phyloP scores from a whole-genome alignment of 2,888 invertebrate species.

The Caenorhabditis zanzibari region DNA sequence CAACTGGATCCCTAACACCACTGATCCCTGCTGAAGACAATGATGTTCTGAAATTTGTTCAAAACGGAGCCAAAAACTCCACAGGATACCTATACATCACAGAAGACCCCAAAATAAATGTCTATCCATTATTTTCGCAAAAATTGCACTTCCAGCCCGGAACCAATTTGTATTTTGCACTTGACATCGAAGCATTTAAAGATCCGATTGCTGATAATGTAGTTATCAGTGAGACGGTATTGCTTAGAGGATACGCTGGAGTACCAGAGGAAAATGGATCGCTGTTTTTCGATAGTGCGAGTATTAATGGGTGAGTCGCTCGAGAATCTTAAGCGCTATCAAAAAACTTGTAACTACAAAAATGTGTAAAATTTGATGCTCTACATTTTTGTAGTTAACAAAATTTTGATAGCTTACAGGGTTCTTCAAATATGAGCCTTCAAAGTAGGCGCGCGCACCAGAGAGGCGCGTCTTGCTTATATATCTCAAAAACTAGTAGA shows the following conservation, averaged over 20 bases:
- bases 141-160: neutral
- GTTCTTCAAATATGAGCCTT: too few relatives aligned
- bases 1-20: conserved; percentile 15
- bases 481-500: too few relatives aligned
- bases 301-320: neutral
- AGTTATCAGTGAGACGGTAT: neutral
- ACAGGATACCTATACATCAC: conserved; percentile 9
- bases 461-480: too few relatives aligned
- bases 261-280: neutral
- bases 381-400: too few relatives aligned
- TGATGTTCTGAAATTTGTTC: neutral
- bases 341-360: too few relatives aligned
- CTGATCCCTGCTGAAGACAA: conserved; percentile 1
- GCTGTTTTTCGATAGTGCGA: conserved; percentile 11
- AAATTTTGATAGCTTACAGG: too few relatives aligned
- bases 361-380: too few relatives aligned
- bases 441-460: too few relatives aligned
- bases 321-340: too few relatives aligned
- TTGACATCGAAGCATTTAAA: neutral
- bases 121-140: neutral
- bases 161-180: neutral
- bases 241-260: neutral
- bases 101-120: neutral
- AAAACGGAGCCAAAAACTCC: neutral
- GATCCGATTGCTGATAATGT: neutral